Evolutionary conservation across 92 coral and sea anemone species (phyloP).

Genomic region (Epizoanthus fatuus): DNA sequence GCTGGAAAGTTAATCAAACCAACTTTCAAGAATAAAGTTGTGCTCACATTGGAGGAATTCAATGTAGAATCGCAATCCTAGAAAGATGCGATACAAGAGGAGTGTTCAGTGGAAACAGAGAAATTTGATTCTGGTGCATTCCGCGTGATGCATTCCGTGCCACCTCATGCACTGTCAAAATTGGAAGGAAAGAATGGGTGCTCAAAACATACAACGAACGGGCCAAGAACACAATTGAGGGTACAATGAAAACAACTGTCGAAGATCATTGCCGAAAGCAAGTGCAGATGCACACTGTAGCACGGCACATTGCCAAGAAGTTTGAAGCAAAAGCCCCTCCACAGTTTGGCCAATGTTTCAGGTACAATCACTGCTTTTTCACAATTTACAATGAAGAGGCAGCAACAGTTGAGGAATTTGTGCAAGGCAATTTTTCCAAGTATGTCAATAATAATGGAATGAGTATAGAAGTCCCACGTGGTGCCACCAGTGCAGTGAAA

Average conservation of each 20-base stretch:
- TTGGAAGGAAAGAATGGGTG: neutral
- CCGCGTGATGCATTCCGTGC: constrained; percentile 63
- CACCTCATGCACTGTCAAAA: neutral
- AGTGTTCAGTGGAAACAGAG: constrained; percentile 39
- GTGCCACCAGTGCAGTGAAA: neutral
- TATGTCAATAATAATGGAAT: constrained; percentile 40
- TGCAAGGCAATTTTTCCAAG: constrained; percentile 28
- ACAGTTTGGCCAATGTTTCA: constrained; percentile 43
- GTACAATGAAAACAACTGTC: constrained; percentile 30
- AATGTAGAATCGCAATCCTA: constrained; percentile 52
- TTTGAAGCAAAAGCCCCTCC: constrained; percentile 46
- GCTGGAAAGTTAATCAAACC: constrained; percentile 67
- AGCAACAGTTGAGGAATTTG: constrained; percentile 49
- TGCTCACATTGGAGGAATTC: constrained; percentile 55
- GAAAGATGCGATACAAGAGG: constrained; percentile 25
- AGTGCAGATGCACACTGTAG: constrained; percentile 69
- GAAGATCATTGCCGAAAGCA: constrained; percentile 63
- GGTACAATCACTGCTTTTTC: constrained; percentile 43
- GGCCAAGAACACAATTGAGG: constrained; percentile 3
- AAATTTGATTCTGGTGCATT: constrained; percentile 65
- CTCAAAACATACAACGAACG: constrained; percentile 15
- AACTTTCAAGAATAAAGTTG: constrained; percentile 31
- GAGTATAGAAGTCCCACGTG: constrained; percentile 7
- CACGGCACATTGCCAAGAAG: constrained; percentile 53
- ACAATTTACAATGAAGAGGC: constrained; percentile 21